phyloP scores from a whole-genome alignment of 2,113 vertebrate species.

The Trichechus manatus region DNA sequence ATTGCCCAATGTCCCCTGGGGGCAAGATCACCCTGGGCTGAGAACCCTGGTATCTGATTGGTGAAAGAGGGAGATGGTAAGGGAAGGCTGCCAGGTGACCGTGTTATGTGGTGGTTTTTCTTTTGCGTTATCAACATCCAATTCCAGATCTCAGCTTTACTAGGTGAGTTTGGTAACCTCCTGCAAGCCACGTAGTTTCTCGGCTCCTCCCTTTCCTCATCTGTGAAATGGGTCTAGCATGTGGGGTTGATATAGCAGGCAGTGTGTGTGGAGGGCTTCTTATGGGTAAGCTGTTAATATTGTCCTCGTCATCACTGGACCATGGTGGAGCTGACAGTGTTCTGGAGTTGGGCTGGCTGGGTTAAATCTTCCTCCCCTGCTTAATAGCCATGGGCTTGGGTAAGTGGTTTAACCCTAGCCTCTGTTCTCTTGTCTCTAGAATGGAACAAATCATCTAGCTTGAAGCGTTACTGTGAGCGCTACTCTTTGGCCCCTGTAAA shows the following conservation, averaged over 20 bases:
- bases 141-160: neutral
- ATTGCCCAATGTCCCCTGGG: neutral
- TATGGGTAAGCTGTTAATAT: fast-evolving
- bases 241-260: fast-evolving
- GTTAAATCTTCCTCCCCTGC: fast-evolving
- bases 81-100: neutral
- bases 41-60: neutral
- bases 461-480: neutral
- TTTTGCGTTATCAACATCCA: fast-evolving
- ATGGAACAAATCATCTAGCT: neutral
- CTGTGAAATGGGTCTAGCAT: neutral
- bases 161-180: neutral
- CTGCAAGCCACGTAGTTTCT: fast-evolving
- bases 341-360: neutral
- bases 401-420: neutral
- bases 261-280: fast-evolving
- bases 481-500: neutral
- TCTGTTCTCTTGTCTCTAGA: neutral
- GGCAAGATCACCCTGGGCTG: neutral
- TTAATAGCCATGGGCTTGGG: neutral
- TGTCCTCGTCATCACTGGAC: fast-evolving
- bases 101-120: fast-evolving
- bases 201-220: too few species aligned
- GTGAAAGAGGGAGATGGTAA: neutral
- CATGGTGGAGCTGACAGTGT: fast-evolving